Evolutionary conservation across 2,888 invertebrate genomes (phyloP).

Genomic region (Cataglyphis albicans): DNA sequence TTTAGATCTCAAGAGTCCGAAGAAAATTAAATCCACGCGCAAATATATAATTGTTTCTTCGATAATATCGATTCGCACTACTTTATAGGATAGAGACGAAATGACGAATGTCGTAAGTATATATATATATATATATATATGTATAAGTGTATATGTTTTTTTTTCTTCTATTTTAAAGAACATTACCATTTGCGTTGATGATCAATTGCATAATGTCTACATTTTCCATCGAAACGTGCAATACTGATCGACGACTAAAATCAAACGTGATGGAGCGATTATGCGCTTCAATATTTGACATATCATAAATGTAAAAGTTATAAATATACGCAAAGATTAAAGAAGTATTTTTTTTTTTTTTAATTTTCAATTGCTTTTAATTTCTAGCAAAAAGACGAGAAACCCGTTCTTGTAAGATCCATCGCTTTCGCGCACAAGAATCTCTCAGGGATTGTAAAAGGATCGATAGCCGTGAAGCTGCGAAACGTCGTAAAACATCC

Average conservation of each 20-base stretch:
- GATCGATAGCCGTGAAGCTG: conserved; percentile 5
- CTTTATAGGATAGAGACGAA: not conserved
- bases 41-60: not conserved
- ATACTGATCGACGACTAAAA: conserved; percentile 6
- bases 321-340: not conserved
- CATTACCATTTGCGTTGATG: not conserved
- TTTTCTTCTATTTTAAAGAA: not conserved
- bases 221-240: conserved; percentile 13
- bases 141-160: not conserved
- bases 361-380: not conserved
- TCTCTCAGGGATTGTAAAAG: conserved; percentile 12
- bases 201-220: not conserved
- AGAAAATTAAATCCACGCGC: conserved; percentile 2
- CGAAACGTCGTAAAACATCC: conserved; percentile 24
- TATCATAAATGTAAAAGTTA: conserved; percentile 19
- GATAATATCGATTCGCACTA: not conserved
- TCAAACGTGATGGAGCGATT: not conserved
- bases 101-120: not conserved
- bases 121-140: not conserved
- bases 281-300: not conserved
- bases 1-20: not conserved
- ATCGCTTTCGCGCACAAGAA: not conserved
- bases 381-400: not conserved
- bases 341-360: not conserved
- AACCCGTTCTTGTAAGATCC: not conserved